Base-by-base conservation (phyloP, 2,113 vertebrate species). In the Rhegmatorhina hoffmannsi region DNA sequence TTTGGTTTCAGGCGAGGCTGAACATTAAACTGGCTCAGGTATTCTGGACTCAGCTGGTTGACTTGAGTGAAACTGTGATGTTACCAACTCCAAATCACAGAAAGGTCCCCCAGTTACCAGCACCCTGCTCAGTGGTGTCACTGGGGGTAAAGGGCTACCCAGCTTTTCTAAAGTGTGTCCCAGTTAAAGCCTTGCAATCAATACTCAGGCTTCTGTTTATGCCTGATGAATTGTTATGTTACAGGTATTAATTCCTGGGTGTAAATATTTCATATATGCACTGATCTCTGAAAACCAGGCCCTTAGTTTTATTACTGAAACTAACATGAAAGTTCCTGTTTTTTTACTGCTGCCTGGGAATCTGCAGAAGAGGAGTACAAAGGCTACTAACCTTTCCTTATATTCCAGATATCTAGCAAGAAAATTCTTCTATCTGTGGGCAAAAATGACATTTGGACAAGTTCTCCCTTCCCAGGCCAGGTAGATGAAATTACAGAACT, bases 341-440 rank as follows among this genome's bases (percentile, higher is more conserved):
- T 53, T 79, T 79, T 85, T 40, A 59, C 11, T 36, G 8, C 34
- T 67, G 16, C 7, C 14, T 84, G 17, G 28, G 24, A 66, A n/a
- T 84, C 63, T 44, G 13, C 29, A 66, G 68, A 67, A 28, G 28
- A 66, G 20, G 31, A 76, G 3, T 73, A 79, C 13, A 59, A 83
- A 76, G 26, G 5, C 43, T 84, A 19, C 7, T 79, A 83, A 94
- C 13, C 28, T 88, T 47, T 85, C 53, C 81, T 87, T 94, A 44
- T 78, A 33, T 98, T 97, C 47, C 93, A 99, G 99, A 62, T 98
- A 98, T 55, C 83, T 99, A 80, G 97, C 98, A 78, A 98, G 98
- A 92, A 99, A 99, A 89, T 99, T 98, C 91, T 97, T 99, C n/a
- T 96, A 67, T 91, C 95, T 99, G 86, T 99, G 99, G 99, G 98